Base-by-base conservation (phyloP, 2,888 invertebrate genomes). In the Ophraella communa region DNA sequence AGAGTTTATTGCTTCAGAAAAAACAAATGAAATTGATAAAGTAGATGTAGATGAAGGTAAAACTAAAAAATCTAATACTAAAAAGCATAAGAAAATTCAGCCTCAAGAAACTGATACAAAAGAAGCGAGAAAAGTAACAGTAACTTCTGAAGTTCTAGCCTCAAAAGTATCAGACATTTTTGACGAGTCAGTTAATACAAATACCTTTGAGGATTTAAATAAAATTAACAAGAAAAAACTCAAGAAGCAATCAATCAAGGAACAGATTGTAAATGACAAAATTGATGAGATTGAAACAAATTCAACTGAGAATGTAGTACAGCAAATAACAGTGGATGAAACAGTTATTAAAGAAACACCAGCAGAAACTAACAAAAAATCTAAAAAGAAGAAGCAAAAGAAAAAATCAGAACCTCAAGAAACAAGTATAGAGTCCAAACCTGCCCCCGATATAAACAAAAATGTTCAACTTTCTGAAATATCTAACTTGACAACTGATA, bases 41-140 rank as follows among this genome's bases (percentile, higher is more conserved):
- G 11, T 39, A 20, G 0, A 7, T 3, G n/a, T 24, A 24, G 42
- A 24, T 24, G 64, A 33, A 30, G 30, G 68, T 14, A 30, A 60
- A 5, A 65, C 54, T 44, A 60, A 70, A 45, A 66, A 66, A 30
- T 42, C 59, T 7, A 63, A 62, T 54, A 72, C 71, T 35, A 69
- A 68, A 54, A 60, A 60, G 30, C 49, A 30, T 1, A 58, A 58
- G 21, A 58, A 58, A 33, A 30, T 11, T 7, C 20, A 49, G 10
- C 21, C 33, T 33, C 14, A 51, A 51, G 39, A 45, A n/a, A n/a
- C n/a, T n/a, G n/a, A n/a, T n/a, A n/a, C n/a, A n/a, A n/a, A n/a
- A n/a, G n/a, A n/a, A n/a, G n/a, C n/a, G n/a, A n/a, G n/a, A n/a
- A n/a, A n/a, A 30, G 30, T 11, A 10, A 10, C 30, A 10, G 30